Conservation (phyloP, 1,140 invertebrate genomes). For the Rhagoletis zephyria region DNA sequence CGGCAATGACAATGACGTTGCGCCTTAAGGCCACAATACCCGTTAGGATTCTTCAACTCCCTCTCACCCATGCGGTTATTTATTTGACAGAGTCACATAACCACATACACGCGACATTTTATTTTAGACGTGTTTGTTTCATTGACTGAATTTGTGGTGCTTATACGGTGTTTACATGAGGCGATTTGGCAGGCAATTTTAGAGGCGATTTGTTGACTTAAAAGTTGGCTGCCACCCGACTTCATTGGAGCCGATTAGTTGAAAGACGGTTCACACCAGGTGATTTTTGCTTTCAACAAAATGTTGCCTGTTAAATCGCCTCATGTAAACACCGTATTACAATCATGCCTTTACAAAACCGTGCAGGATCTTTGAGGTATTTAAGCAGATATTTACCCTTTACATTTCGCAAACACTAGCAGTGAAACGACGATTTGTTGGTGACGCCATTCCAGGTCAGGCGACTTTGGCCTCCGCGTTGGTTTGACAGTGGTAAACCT, state of each 20-base stretch:
- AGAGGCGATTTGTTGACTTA: too few relatives aligned
- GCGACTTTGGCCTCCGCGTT: not conserved
- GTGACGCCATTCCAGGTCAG: not conserved
- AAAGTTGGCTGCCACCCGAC: too few relatives aligned
- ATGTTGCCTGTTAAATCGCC: too few relatives aligned
- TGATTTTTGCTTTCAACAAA: too few relatives aligned
- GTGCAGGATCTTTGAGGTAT: not conserved
- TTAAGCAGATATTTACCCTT: slow-evolving; percentile 5
- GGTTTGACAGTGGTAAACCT: not conserved
- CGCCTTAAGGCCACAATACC: not conserved
- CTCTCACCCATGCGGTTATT: not conserved
- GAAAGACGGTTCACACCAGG: too few relatives aligned
- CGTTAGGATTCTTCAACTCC: not conserved
- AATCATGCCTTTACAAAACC: too few relatives aligned
- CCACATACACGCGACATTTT: not conserved
- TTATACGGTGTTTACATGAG: not conserved
- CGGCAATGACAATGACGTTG: slow-evolving; percentile 24
- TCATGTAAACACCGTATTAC: too few relatives aligned
- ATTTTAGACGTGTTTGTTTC: not conserved
- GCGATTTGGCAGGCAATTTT: too few relatives aligned
- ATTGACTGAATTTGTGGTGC: not conserved
- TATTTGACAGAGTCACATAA: not conserved
- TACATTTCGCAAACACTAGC: not conserved
- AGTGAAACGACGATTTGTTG: slow-evolving; percentile 13
- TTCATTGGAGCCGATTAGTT: too few relatives aligned